Evolutionary conservation across 2,113 vertebrate species (phyloP).

Genomic region (Chamaea fasciata): DNA sequence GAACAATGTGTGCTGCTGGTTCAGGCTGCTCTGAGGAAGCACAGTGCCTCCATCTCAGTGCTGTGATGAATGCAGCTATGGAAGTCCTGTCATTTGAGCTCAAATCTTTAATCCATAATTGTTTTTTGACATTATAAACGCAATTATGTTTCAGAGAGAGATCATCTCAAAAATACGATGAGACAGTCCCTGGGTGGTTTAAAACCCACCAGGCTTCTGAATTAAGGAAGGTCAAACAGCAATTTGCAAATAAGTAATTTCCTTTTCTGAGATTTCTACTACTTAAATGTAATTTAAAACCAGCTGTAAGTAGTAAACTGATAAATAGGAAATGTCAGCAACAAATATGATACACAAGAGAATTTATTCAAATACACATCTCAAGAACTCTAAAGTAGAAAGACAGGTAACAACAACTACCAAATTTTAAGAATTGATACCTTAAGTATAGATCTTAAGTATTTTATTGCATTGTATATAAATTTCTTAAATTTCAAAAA

Average conservation of each 20-base stretch:
- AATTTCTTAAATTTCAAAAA: neutral
- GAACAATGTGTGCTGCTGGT: neutral
- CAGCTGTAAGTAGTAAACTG: neutral
- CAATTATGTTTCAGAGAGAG: neutral
- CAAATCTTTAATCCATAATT: neutral
- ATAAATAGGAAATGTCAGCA: neutral
- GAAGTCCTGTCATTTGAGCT: neutral
- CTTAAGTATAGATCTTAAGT: neutral
- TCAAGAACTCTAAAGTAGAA: neutral
- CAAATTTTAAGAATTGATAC: neutral
- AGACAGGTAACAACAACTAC: neutral
- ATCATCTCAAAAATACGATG: neutral
- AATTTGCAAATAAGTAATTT: conserved; percentile 34
- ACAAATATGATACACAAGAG: neutral
- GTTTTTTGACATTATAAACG: neutral
- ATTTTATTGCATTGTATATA: neutral
- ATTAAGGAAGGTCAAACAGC: conserved; percentile 44
- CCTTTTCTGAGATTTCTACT: conserved; percentile 24
- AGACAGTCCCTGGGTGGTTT: conserved; percentile 1
- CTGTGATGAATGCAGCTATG: neutral
- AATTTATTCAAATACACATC: neutral
- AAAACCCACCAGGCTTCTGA: conserved; percentile 21
- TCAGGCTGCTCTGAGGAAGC: neutral
- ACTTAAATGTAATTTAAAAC: conserved; percentile 24
- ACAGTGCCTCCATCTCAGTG: neutral